These are phyloP conservation scores for Dasysyrphus tricinctus DNA, from an alignment of 2,888 invertebrate species.

Conservation along the genomic window DNA sequence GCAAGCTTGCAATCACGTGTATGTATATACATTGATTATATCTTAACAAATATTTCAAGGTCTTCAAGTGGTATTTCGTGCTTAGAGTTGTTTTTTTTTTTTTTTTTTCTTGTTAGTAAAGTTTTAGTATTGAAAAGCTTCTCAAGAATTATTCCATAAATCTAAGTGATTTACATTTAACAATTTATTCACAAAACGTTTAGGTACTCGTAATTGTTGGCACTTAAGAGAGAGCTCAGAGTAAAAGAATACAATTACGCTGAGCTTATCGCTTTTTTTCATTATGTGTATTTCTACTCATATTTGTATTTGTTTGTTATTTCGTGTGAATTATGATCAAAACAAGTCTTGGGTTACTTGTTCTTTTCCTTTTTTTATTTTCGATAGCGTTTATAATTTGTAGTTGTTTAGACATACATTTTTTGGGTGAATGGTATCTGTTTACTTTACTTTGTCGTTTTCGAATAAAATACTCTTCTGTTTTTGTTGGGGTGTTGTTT, in stretches of 20 bases:
- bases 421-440: background rate
- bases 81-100: slow-evolving; percentile 13
- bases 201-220: no score
- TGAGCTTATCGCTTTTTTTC: background rate
- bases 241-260: background rate
- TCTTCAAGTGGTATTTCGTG: slow-evolving; percentile 69
- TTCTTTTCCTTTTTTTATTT: background rate
- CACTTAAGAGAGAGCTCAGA: background rate
- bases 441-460: background rate
- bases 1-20: slow-evolving; percentile 50
- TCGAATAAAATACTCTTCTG: background rate
- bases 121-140: slow-evolving; percentile 24
- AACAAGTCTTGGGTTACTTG: background rate
- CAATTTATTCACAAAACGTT: background rate
- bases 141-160: slow-evolving; percentile 57
- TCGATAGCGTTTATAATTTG: no score
- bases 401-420: no score
- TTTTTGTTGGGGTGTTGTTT: background rate
- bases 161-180: slow-evolving; percentile 7
- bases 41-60: slow-evolving; percentile 56
- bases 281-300: no score
- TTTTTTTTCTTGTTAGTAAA: background rate
- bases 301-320: background rate
- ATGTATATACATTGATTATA: slow-evolving; percentile 21
- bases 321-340: background rate